Conservation (phyloP, 2,888 invertebrate genomes). For the Neoascia interrupta region DNA sequence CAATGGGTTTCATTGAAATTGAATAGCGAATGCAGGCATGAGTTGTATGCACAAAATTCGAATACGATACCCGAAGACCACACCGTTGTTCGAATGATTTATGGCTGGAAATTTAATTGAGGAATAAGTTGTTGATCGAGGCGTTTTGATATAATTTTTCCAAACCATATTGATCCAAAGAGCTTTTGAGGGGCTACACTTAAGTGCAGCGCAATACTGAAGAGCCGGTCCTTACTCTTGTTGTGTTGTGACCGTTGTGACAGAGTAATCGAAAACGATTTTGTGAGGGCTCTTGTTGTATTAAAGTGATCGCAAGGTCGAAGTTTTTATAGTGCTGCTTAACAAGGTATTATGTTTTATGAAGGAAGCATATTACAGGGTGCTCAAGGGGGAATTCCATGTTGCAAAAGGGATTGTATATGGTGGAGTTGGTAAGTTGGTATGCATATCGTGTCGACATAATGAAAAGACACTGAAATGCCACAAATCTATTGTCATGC, state of each 20-base stretch:
- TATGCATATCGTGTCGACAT: no score
- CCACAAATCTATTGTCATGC: no score
- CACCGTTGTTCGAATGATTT: slow-evolving; percentile 65
- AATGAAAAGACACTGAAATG: no score
- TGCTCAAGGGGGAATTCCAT: no score
- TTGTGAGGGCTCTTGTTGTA: no score
- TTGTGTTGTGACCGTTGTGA: slow-evolving; percentile 11
- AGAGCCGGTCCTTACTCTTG: no score
- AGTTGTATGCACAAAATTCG: slow-evolving; percentile 12
- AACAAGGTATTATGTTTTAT: no score
- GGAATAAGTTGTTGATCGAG: slow-evolving; percentile 60
- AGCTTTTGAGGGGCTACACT: slow-evolving; percentile 11
- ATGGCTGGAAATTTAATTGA: slow-evolving; percentile 51
- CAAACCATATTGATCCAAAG: no score
- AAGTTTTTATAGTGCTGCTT: no score
- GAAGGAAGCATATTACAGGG: no score
- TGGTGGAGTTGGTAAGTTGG: no score
- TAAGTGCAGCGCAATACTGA: neutral
- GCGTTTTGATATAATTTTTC: slow-evolving; percentile 49
- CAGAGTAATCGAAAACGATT: slow-evolving; percentile 29
- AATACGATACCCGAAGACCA: slow-evolving; percentile 43
- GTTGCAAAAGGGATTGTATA: no score
- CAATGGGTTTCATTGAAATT: slow-evolving; percentile 60
- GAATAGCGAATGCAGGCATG: slow-evolving; percentile 39
- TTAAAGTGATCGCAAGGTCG: slow-evolving; percentile 39